Evolutionary conservation across 1,140 invertebrate genomes (phyloP), one percentile per base, ranked within the genome.

Genomic region (Dreissena polymorpha): DNA sequence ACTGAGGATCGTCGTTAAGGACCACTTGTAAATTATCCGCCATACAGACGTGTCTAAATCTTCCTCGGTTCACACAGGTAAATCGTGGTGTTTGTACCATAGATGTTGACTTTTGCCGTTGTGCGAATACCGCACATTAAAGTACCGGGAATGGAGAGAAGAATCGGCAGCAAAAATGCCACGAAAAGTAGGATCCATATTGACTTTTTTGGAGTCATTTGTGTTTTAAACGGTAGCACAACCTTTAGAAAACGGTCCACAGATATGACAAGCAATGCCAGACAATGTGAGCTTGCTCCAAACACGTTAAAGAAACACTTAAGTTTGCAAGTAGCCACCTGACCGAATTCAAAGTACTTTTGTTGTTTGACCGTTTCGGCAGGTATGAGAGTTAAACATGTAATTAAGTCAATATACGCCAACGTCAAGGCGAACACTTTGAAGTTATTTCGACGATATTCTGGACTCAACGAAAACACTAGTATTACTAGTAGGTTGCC

Each of bases 211-310:
- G 80, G 80, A 6, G 21, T 21, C 0, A 83, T 83, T 12, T 83
- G 80, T 25, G 18, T 74, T 16, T 53, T 65, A 29, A 83, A 53
- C 1, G 80, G 80, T 50, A 68, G 49, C 21, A 64, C 57, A 12
- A 83, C 80, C 25, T 83, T 83, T 25, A 53, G 67, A 55, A 73
- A 83, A 16, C 80, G 50, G 39, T 83, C 80, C 23, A 83, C 60
- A 14, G 71, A 83, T 73, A 83, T 75, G 0, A 75, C 23, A 23
- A 75, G 23, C 16, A 83, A 27, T 0, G 72, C 51, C 53, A 83
- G n/a, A 7, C 71, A 64, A 0, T 60, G 64, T 0, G 80, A 51
- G 49, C 71, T 50, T 16, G 39, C 64, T 29, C 51, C 80, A 51
- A 51, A 74, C 12, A 75, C 63, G 13, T 83, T 83, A 27, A 74